Base-by-base conservation (phyloP, 2,797 vertebrate species). In the Brotula barbata region DNA sequence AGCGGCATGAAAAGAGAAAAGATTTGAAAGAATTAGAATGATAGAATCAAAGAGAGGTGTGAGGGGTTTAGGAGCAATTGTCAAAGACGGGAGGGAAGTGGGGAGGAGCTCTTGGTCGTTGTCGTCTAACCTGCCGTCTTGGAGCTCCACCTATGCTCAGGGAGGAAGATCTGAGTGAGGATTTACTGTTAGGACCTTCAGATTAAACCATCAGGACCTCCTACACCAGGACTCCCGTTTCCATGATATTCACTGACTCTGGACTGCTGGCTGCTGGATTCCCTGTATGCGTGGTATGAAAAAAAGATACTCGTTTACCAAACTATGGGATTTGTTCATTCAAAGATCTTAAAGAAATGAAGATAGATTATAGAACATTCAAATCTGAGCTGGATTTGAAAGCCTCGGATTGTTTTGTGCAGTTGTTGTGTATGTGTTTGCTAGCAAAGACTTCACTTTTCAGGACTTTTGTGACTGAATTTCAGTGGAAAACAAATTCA, bases 81-180 rank as follows among this genome's bases (percentile, higher is more conserved):
- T 63, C 39, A 61, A 17, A 54, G 47, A 20, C 47, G 63, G 61
- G 63, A 66, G 70, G 46, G 63, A 64, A 36, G 6, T 68, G 77
- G 73, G 80, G 82, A 81, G 85, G 87, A 81, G 80, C 57, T 37
- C 37, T 47, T 43, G 54, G 57, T 72, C 40, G 25, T 68, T 47
- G 14, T 61, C 64, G 67, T 73, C 71, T 80, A 76, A 86, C 62
- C 71, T 65, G 52, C 31, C 47, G 33, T 60, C 61, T 70, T 48
- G 43, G 60, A 79, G 74, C 69, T 82, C 68, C 78, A 77, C 80
- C 82, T 83, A 58, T 74, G 78, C 73, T 81, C 52, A 71, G 71
- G 68, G 58, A 67, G 65, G 56, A 80, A 78, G 73, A 88, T 83
- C 85, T 77, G 61, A 74, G 53, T 22, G 64, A 57, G 77, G 77